Evolutionary conservation across 92 coral and sea anemone genomes (phyloP).

Genomic region (Plumapathes pennacea): DNA sequence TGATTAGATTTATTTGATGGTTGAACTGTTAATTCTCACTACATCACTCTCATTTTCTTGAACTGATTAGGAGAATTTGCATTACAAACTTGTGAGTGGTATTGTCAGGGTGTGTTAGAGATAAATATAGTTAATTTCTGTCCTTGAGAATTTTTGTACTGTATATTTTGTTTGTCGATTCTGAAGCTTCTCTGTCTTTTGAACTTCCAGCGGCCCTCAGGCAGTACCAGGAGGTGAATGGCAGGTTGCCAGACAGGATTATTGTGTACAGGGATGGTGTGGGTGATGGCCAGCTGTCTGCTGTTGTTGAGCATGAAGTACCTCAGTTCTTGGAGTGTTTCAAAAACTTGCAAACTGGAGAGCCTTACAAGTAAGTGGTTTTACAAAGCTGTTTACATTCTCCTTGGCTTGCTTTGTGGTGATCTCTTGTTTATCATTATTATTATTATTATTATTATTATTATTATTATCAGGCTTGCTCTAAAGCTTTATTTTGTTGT

Average conservation of each 20-base stretch:
- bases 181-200: too few relatives aligned
- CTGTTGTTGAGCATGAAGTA: slow-evolving; percentile 87
- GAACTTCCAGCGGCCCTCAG: slow-evolving; percentile 87
- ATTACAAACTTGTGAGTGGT: too few relatives aligned
- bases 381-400: background rate
- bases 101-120: too few relatives aligned
- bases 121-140: too few relatives aligned
- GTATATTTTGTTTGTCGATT: too few relatives aligned
- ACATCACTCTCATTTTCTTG: too few relatives aligned
- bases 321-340: slow-evolving; percentile 77
- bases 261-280: slow-evolving; percentile 94
- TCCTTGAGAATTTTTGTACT: too few relatives aligned
- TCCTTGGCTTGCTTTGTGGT: background rate
- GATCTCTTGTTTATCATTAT: background rate
- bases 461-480: too few relatives aligned
- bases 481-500: background rate
- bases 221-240: slow-evolving; percentile 60
- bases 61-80: too few relatives aligned
- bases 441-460: background rate
- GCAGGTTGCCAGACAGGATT: slow-evolving; percentile 76
- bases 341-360: slow-evolving; percentile 31
- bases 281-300: slow-evolving; percentile 87
- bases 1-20: too few relatives aligned
- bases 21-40: too few relatives aligned
- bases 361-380: slow-evolving; percentile 60